Conservation (phyloP, 2,888 invertebrate species). For the Caenorhabditis afra region DNA sequence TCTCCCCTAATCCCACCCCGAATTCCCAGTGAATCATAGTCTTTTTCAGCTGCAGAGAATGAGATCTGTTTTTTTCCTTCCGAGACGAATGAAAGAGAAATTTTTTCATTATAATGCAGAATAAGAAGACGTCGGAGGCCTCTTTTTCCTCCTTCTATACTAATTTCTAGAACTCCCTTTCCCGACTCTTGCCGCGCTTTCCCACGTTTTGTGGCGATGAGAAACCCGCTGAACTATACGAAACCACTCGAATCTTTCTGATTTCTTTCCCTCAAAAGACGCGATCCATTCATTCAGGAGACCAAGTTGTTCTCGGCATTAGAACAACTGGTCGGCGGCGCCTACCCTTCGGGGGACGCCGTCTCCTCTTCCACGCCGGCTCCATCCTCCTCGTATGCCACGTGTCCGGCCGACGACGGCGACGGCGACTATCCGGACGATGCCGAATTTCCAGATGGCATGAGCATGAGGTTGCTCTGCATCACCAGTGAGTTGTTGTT, state of each 20-base stretch:
- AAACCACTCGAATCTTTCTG: neutral
- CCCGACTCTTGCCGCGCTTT: neutral
- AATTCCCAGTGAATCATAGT: neutral
- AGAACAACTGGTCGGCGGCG: conserved; percentile 55
- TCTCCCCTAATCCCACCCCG: neutral
- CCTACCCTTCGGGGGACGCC: conserved; percentile 28
- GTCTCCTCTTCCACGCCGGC: conserved; percentile 22
- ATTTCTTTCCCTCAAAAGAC: conserved; percentile 1
- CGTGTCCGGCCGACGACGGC: conserved; percentile 13
- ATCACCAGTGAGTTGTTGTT: conserved; percentile 71
- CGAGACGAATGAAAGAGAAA: conserved; percentile 5
- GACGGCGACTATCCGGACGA: conserved; percentile 29
- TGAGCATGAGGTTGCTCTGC: conserved; percentile 75
- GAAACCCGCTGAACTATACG: neutral
- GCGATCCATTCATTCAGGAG: conserved; percentile 18
- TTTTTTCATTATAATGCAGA: conserved; percentile 19
- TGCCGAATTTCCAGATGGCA: conserved; percentile 63
- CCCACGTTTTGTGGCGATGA: neutral
- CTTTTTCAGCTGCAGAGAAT: neutral
- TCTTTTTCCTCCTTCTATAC: neutral
- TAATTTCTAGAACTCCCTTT: neutral
- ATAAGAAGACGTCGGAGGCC: conserved; percentile 10
- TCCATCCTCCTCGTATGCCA: conserved; percentile 20
- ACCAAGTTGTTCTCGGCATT: conserved; percentile 58
- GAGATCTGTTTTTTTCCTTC: conserved; percentile 3